Evolutionary conservation across 2,797 vertebrate genomes (phyloP), one percentile per base, ranked within the genome.

Genomic region (Smutsia gigantea): DNA sequence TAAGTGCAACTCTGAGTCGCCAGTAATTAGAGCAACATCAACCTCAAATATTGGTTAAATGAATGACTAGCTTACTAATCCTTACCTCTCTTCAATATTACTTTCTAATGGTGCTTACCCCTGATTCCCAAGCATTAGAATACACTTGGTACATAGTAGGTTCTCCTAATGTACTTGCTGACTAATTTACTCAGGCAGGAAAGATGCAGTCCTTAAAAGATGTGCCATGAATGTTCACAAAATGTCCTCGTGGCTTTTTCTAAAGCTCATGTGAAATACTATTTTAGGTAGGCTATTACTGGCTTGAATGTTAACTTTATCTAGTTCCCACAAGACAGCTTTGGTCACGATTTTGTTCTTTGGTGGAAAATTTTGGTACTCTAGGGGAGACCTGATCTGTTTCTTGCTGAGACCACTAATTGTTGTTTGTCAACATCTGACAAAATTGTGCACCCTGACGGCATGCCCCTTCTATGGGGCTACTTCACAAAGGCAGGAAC

Each of bases 271-370:
- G 9, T 46, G 49, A 53, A 85, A 88, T 27, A 37, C 7, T 39
- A 1, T 64, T 69, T 74, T 66, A 63, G 12, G 42, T 12, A 64
- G 29, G 18, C 53, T 96, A 37, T 59, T 39, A 18, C 37, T 7
- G 3, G n/a, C 51, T 84, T 90, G 51, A 51, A 39, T 63, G 19
- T 87, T 71, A 96, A 81, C 55, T 55, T 68, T 17, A 39, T 25
- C 57, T 82, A 55, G 39, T 79, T 68, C 87, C 82, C 31, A 61
- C 18, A 87, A 87, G 53, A 59, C 34, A 39, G 1, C 90, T 88
- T 86, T 95, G 85, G n/a, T 68, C 61, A 77, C 1, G 18, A 64
- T 64, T 69, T 93, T 95, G 49, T 72, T 87, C 59, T 86, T 53
- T 86, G 39, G 55, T 71, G 39, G 86, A 53, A 88, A 97, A 72